Evolutionary conservation across 1,140 invertebrate genomes (phyloP).

Genomic region (Ips nitidus): DNA sequence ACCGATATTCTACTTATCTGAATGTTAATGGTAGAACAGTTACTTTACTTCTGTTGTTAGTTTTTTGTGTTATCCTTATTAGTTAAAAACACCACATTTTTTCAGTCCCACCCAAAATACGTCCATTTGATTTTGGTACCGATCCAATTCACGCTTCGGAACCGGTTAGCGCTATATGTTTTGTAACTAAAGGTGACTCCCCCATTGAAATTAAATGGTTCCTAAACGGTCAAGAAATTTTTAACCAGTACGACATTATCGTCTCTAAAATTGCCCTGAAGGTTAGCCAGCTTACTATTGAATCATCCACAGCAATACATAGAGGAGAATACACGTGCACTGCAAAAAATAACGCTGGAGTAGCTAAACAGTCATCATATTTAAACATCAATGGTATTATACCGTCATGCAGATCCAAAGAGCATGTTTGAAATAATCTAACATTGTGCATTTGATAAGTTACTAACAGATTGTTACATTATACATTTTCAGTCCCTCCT

Average conservation of each 20-base stretch:
- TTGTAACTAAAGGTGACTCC: constrained; percentile 67
- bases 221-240: constrained; percentile 59
- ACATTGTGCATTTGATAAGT: constrained; percentile 63
- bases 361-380: constrained; percentile 21
- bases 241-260: constrained; percentile 50
- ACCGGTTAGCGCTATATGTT: constrained; percentile 63
- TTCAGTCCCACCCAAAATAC: constrained; percentile 67
- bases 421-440: constrained; percentile 45
- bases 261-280: constrained; percentile 56
- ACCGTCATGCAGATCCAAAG: not conserved
- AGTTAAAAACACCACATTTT: too few relatives aligned
- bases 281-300: constrained; percentile 62
- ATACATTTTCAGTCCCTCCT: constrained; percentile 42
- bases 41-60: constrained; percentile 1
- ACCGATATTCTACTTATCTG: constrained; percentile 62
- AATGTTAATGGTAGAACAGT: constrained; percentile 60
- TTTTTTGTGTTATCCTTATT: not conserved
- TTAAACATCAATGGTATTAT: constrained; percentile 37
- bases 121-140: constrained; percentile 72
- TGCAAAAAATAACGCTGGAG: constrained; percentile 63
- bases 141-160: constrained; percentile 69
- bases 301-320: constrained; percentile 59
- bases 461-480: constrained; percentile 33
- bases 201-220: constrained; percentile 63
- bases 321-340: constrained; percentile 66